Base-by-base conservation (phyloP, 2,888 invertebrate genomes). In the Dasypogon diadema region DNA sequence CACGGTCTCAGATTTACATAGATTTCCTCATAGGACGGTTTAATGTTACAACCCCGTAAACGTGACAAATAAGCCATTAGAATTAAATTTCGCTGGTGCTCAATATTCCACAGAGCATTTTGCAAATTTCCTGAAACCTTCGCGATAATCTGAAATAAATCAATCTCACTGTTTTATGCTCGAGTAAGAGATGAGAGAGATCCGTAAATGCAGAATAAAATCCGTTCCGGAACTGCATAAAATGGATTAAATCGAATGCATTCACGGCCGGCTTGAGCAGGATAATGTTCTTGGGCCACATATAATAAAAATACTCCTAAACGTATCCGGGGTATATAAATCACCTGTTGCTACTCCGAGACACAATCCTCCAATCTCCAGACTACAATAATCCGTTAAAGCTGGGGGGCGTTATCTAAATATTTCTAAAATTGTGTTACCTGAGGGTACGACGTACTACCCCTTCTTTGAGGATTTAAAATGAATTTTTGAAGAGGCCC, bases 311-410 rank as follows among this genome's bases (percentile, higher is more conserved):
- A 21, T 37, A 8, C 60, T 18, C 18, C n/a, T 42, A 12, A 12
- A 42, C n/a, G n/a, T 42, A 42, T 42, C 42, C 34, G 37, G 48
- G 22, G 46, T 21, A 10, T 10, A 65, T 46, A 65, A 65, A 65
- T 65, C 65, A 65, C 65, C 65, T 65, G 65, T 65, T 65, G 65
- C 46, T 65, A 24, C n/a, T 26, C 14, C 24, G 12, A 56, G 26
- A 56, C 8, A 63, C n/a, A 63, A 22, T 60, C 34, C 37, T 6
- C n/a, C n/a, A 34, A 8, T 5, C 24, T 34, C 60, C 42, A 42
- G 42, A 42, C 42, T 42, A 30, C 30, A 30, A 30, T 30, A 30
- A 30, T 30, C 42, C 42, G n/a, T 6, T 12, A 12, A 12, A 42
- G 8, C n/a, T n/a, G 30, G 30, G 4, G 30, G 30, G 30, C 30